Percentiles rank a stretch among this genome's conserved stretches.
Evolutionary conservation across 2,888 invertebrate genomes (phyloP).

Genomic region (Nomada lathburiana): DNA sequence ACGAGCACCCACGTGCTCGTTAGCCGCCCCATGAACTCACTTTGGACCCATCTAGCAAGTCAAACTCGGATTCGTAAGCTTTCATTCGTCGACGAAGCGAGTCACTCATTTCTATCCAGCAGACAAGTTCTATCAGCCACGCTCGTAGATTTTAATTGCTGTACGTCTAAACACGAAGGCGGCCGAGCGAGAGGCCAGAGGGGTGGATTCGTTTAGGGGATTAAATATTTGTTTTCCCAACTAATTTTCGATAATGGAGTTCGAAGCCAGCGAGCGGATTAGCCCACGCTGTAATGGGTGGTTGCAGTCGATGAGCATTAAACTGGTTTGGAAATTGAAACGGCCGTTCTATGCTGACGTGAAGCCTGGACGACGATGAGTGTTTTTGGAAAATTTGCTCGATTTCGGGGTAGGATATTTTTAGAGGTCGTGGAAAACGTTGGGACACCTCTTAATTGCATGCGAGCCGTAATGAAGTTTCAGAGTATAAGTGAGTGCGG

Average conservation of each 20-base stretch:
- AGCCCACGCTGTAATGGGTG: not conserved
- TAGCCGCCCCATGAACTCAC: constrained; percentile 59
- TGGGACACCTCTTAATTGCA: not conserved
- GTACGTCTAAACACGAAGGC: not conserved
- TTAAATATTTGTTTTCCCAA: constrained; percentile 26
- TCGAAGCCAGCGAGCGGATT: not conserved
- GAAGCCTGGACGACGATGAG: not conserved
- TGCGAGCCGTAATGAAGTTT: not conserved
- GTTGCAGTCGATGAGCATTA: not conserved
- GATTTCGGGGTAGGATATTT: not conserved
- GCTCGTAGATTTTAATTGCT: constrained; percentile 35
- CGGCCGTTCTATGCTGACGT: not conserved
- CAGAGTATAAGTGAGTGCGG: not conserved
- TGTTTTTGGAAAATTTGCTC: not conserved
- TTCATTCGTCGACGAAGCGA: constrained; percentile 58
- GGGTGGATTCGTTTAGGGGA: constrained; percentile 17
- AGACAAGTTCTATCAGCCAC: not conserved
- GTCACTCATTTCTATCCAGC: constrained; percentile 27
- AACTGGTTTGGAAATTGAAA: not conserved
- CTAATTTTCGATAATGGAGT: constrained; percentile 31
- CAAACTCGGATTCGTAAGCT: constrained; percentile 69
- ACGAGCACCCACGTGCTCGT: constrained; percentile 75
- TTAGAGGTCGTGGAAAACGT: not conserved
- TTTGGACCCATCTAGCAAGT: constrained; percentile 48
- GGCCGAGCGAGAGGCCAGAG: not conserved